A percentile compares a stretch with the other conserved stretches of the same genome.
Evolutionary conservation across 2,888 invertebrate genomes (phyloP).

Genomic region (Drosophila rellima): DNA sequence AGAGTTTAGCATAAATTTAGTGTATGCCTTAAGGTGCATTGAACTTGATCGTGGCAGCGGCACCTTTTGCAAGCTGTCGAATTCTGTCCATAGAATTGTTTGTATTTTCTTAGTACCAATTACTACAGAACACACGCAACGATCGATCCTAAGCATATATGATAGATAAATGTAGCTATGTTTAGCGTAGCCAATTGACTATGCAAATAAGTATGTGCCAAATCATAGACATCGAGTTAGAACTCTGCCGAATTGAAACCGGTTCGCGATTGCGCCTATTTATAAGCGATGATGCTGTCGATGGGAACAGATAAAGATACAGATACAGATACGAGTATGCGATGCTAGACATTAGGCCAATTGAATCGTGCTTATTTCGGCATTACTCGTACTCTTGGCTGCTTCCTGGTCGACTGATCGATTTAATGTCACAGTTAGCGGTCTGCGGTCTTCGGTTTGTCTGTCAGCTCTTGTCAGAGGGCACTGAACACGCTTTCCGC

Average conservation of each 20-base stretch:
- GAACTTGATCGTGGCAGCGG: slow-evolving; percentile 32
- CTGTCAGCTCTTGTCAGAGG: slow-evolving; percentile 6
- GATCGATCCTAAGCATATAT: slow-evolving; percentile 9
- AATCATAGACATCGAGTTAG: slow-evolving; percentile 33
- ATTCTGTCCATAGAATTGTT: slow-evolving; percentile 16
- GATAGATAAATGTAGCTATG: slow-evolving; percentile 16
- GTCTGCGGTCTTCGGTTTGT: background rate
- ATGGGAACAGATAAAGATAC: slow-evolving; percentile 18
- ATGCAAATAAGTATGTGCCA: slow-evolving; percentile 74
- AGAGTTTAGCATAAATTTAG: slow-evolving; percentile 20
- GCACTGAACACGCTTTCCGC: slow-evolving; percentile 27
- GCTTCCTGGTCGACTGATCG: slow-evolving; percentile 35
- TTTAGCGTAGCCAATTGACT: slow-evolving; percentile 41
- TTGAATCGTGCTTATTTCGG: slow-evolving; percentile 20
- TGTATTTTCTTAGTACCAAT: slow-evolving; percentile 51
- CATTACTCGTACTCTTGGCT: slow-evolving; percentile 7
- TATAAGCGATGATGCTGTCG: slow-evolving; percentile 60
- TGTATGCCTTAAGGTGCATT: slow-evolving; percentile 35
- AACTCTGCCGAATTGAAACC: slow-evolving; percentile 30
- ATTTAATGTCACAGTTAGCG: slow-evolving; percentile 30
- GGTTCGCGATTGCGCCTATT: slow-evolving; percentile 51
- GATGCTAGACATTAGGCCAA: slow-evolving; percentile 21
- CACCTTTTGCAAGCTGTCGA: background rate
- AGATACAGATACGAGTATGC: background rate
- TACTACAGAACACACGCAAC: slow-evolving; percentile 24